Conservation (phyloP, 2,797 vertebrate species). For the Denticeps clupeoides region DNA sequence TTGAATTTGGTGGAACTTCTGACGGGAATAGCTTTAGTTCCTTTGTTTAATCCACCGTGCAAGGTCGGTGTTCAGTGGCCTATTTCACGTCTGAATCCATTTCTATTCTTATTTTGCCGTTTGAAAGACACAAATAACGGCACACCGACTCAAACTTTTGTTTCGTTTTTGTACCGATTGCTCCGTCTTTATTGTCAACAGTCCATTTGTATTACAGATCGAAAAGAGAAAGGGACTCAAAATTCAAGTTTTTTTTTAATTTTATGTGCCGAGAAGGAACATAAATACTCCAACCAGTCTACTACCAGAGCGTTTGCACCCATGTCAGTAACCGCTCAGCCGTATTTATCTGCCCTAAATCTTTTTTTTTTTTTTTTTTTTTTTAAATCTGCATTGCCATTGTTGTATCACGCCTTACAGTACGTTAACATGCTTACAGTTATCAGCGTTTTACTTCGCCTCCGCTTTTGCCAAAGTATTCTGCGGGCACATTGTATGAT, state of each 20-base stretch:
- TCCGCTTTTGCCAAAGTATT: conserved; percentile 39
- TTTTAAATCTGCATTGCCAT: conserved; percentile 4
- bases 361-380: not conserved
- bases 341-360: not conserved
- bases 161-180: no score
- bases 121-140: no score
- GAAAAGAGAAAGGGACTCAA: no score
- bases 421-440: conserved; percentile 14
- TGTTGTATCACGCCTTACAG: conserved; percentile 27
- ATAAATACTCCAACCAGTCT: no score
- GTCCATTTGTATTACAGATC: no score
- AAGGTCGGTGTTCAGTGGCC: conserved; percentile 19
- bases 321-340: conserved; percentile 6
- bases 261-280: no score
- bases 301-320: not conserved
- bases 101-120: not conserved
- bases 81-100: conserved; percentile 1
- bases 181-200: no score
- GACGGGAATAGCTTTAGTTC: conserved; percentile 17
- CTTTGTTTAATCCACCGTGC: conserved; percentile 11
- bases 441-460: conserved; percentile 22
- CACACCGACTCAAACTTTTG: no score
- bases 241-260: no score
- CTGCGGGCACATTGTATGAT: conserved; percentile 28
- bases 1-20: conserved; percentile 28